Percentiles rank a stretch among this genome's conserved stretches.
Evolutionary conservation across 2,888 invertebrate genomes (phyloP).

Genomic region (Helicoverpa assulta): DNA sequence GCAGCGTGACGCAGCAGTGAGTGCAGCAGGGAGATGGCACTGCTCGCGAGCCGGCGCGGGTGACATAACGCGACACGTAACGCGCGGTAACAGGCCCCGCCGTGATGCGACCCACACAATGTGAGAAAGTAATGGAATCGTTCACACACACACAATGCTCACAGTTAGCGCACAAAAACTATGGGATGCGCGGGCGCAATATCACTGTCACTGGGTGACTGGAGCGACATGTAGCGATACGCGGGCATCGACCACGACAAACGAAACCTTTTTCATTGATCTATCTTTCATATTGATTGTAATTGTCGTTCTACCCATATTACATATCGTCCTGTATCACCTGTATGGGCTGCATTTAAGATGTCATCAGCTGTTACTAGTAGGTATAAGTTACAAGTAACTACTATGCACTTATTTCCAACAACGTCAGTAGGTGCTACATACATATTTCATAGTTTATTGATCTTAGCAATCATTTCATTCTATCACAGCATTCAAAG

Average conservation of each 20-base stretch:
- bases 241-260: no score
- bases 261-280: no score
- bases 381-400: no score
- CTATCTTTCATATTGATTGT: not conserved
- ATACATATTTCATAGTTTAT: no score
- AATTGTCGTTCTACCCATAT: not conserved
- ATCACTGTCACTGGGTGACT: constrained; percentile 59
- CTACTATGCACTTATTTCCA: no score
- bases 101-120: constrained; percentile 33
- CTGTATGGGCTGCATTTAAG: no score
- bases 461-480: no score
- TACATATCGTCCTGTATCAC: no score
- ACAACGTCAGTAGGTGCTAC: no score
- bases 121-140: constrained; percentile 44
- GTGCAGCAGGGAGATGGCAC: not conserved
- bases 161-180: constrained; percentile 19
- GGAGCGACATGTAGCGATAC: constrained; percentile 21
- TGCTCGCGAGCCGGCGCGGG: constrained; percentile 3
- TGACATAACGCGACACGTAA: constrained; percentile 44
- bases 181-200: constrained; percentile 21
- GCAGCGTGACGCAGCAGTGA: constrained; percentile 17
- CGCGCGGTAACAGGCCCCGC: constrained; percentile 20
- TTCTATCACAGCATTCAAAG: no score
- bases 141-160: constrained; percentile 50
- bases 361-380: no score